phyloP scores from a whole-genome alignment of 2,888 invertebrate species.

The Xestia xanthographa region DNA sequence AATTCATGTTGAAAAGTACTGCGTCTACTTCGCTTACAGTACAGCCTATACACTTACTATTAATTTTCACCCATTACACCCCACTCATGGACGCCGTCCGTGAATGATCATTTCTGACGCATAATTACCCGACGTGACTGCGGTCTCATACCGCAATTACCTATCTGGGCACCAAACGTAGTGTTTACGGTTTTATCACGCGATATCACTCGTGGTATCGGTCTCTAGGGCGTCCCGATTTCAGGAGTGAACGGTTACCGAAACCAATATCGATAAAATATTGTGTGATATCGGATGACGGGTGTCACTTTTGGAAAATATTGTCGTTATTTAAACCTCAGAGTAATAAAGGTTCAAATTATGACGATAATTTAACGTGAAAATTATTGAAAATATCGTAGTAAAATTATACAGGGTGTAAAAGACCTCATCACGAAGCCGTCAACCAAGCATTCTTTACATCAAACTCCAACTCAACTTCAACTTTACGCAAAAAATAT shows the following conservation, averaged over 20 bases:
- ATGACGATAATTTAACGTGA: constrained; percentile 2
- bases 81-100: not conserved
- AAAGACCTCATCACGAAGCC: no score
- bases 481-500: no score
- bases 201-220: constrained; percentile 42
- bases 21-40: not conserved
- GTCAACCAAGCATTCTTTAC: no score
- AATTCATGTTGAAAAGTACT: not conserved
- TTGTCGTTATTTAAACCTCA: constrained; percentile 35
- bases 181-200: constrained; percentile 51
- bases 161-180: constrained; percentile 32
- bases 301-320: constrained; percentile 34
- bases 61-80: not conserved
- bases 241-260: constrained; percentile 31
- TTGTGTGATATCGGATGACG: constrained; percentile 39
- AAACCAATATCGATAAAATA: constrained; percentile 36
- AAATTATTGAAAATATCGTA: not conserved
- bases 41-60: not conserved
- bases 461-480: no score
- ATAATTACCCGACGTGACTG: constrained; percentile 32
- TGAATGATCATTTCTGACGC: constrained; percentile 21
- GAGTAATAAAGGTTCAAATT: constrained; percentile 17
- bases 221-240: constrained; percentile 42
- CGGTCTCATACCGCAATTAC: constrained; percentile 56
- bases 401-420: not conserved